Conservation (phyloP, 2,888 invertebrate genomes). For the Mythimna pallens region DNA sequence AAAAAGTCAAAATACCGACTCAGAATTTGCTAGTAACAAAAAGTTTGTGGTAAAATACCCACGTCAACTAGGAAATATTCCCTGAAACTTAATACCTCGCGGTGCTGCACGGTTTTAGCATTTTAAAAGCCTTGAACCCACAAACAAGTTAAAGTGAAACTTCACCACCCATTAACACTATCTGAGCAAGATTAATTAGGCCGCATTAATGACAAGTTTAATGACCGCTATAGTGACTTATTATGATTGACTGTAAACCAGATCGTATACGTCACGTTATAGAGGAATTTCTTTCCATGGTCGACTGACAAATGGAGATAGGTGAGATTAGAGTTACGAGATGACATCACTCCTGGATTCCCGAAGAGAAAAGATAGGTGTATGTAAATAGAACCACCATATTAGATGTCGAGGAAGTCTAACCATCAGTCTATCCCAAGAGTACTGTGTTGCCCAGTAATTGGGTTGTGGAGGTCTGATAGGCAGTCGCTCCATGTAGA, state of each 20-base stretch:
- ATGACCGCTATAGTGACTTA: not conserved
- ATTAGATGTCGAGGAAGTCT: too few species aligned
- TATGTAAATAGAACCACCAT: not conserved
- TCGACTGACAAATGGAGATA: not conserved
- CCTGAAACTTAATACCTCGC: too few species aligned
- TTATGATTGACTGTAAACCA: conserved; percentile 2
- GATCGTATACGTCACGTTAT: not conserved
- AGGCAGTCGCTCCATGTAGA: too few species aligned
- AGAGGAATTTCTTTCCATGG: conserved; percentile 1
- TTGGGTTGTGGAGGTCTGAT: too few species aligned
- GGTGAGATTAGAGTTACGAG: not conserved
- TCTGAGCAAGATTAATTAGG: conserved; percentile 8
- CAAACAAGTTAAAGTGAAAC: not conserved
- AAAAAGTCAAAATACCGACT: not conserved
- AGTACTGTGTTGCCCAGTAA: too few species aligned
- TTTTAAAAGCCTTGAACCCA: too few species aligned
- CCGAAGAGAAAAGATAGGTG: not conserved
- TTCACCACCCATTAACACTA: not conserved
- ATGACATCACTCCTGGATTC: not conserved
- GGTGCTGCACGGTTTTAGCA: too few species aligned
- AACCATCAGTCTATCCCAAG: too few species aligned
- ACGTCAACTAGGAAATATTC: too few species aligned
- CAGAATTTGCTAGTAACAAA: not conserved
- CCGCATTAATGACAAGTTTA: not conserved
- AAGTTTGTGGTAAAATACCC: not conserved